These are phyloP conservation scores for Aporrectodea caliginosa DNA, from an alignment of 1,140 invertebrate genomes.

Conservation along the genomic window DNA sequence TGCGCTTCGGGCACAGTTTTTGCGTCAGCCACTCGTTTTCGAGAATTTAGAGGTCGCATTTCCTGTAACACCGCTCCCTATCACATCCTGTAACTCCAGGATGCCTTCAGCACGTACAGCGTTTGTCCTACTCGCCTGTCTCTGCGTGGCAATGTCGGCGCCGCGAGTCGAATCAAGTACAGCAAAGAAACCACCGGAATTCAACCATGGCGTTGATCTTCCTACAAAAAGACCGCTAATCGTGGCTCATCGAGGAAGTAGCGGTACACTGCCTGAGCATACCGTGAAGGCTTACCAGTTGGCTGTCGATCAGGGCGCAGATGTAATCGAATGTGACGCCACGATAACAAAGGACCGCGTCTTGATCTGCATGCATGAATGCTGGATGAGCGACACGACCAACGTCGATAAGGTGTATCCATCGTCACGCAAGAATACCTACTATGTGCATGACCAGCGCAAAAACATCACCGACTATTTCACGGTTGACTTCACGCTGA, in stretches of 20 bases:
- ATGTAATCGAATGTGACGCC: conserved; percentile 43
- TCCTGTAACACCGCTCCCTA: no score
- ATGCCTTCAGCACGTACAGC: no score
- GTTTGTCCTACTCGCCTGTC: no score
- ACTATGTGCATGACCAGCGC: conserved; percentile 20
- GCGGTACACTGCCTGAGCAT: conserved; percentile 39
- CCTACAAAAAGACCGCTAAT: conserved; percentile 29
- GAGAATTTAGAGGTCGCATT: no score
- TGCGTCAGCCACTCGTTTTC: no score
- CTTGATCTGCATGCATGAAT: conserved; percentile 41
- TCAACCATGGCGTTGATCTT: conserved; percentile 18
- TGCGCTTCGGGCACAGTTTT: no score
- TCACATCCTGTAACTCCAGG: no score
- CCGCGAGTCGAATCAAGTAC: neutral
- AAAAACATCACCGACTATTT: conserved; percentile 38
- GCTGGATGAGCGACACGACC: conserved; percentile 35
- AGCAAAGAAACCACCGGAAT: no score
- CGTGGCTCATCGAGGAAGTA: conserved; percentile 41
- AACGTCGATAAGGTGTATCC: conserved; percentile 34
- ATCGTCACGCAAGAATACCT: conserved; percentile 15
- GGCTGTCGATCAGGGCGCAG: conserved; percentile 36
- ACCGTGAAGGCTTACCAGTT: conserved; percentile 39
- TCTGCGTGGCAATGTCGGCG: neutral
- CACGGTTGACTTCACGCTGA: conserved; percentile 37
- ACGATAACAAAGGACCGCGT: conserved; percentile 39